Percentiles rank a stretch among this genome's conserved stretches.
Evolutionary conservation across 2,113 vertebrate species (phyloP).

Genomic region (Lynx canadensis): DNA sequence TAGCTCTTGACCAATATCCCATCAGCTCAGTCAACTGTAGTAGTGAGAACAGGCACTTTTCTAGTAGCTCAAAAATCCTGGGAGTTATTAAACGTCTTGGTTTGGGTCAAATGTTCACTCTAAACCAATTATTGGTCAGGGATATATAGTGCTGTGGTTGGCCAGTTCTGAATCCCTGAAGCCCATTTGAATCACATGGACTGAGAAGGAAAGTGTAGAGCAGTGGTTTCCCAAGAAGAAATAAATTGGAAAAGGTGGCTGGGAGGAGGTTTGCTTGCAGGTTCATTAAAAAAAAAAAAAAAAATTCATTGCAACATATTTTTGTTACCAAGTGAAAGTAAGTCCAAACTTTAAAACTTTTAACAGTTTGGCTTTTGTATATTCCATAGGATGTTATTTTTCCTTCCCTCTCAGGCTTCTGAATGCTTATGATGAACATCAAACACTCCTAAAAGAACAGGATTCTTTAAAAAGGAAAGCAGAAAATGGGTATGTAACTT

Average conservation of each 20-base stretch:
- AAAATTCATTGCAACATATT: background rate
- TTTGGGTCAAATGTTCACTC: background rate
- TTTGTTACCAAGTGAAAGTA: slow-evolving; percentile 37
- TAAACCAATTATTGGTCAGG: background rate
- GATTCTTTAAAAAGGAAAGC: slow-evolving; percentile 94
- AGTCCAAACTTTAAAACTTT: background rate
- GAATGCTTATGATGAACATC: slow-evolving; percentile 94
- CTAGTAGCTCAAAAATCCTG: background rate
- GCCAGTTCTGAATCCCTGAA: background rate
- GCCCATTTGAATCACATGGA: background rate
- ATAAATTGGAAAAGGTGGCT: background rate
- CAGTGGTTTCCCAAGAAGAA: background rate
- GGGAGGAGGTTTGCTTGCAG: background rate
- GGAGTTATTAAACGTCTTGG: background rate
- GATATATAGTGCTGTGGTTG: background rate
- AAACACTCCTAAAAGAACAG: slow-evolving; percentile 94
- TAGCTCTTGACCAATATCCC: background rate
- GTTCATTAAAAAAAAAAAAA: background rate
- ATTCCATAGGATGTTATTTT: slow-evolving; percentile 15
- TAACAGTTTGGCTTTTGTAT: background rate
- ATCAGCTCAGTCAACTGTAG: background rate
- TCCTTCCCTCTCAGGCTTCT: slow-evolving; percentile 87
- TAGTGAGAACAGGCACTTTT: background rate
- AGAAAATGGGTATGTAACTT: slow-evolving; percentile 92
- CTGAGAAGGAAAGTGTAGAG: background rate